phyloP scores from a whole-genome alignment of 2,888 invertebrate genomes.

The Eilema sororculum region DNA sequence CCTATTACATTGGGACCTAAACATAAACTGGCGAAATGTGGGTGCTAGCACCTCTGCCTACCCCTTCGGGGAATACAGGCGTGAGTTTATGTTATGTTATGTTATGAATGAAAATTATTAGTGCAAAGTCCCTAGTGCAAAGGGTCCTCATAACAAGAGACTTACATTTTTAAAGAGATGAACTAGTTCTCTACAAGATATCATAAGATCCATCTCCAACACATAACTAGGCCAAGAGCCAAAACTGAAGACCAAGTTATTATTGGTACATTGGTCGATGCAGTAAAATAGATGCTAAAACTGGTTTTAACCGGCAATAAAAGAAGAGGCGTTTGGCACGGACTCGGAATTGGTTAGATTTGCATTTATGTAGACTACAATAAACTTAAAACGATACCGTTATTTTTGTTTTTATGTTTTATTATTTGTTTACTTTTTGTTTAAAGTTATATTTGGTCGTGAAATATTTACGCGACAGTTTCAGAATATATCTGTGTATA shows the following conservation, averaged over 20 bases:
- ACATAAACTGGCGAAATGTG: no score
- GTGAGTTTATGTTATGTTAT: no score
- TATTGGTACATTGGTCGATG: not conserved
- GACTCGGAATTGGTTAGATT: conserved; percentile 1
- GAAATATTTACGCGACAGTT: not conserved
- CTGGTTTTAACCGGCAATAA: not conserved
- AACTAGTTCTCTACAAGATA: not conserved
- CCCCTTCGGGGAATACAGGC: no score
- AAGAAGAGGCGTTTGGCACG: not conserved
- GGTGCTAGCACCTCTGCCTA: no score
- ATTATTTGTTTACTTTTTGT: not conserved
- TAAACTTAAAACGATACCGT: not conserved
- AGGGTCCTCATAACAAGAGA: not conserved
- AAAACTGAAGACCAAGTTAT: not conserved
- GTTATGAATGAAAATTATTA: no score
- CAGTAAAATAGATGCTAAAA: not conserved
- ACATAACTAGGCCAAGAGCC: not conserved
- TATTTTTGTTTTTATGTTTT: not conserved
- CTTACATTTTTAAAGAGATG: not conserved
- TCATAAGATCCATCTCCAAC: not conserved
- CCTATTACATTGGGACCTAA: no score
- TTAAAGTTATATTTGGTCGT: not conserved
- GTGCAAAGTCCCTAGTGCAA: no score
- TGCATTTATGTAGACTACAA: not conserved
- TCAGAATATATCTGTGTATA: not conserved